These are phyloP conservation scores for Bovichtus diacanthus DNA, from an alignment of 2,797 vertebrate species.

Conservation along the genomic window DNA sequence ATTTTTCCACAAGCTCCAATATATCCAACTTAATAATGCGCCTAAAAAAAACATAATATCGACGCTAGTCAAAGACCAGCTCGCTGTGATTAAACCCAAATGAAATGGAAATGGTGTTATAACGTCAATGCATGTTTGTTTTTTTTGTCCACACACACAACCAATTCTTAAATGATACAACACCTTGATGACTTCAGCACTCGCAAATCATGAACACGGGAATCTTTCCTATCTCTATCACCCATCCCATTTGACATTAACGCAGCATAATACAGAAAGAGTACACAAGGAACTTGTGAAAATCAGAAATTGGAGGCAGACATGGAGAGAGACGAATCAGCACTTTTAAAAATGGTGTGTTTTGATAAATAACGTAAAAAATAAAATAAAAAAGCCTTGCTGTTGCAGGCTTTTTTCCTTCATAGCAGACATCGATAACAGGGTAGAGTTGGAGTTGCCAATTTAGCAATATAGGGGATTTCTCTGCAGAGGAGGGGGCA, in stretches of 20 bases:
- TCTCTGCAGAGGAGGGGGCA: not conserved
- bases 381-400: no score
- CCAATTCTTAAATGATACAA: not conserved
- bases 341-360: not conserved
- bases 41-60: not conserved
- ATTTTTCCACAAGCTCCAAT: not conserved
- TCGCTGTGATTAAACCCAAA: not conserved
- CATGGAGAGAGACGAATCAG: not conserved
- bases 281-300: not conserved
- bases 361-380: slow-evolving; percentile 20
- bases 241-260: not conserved
- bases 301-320: not conserved
- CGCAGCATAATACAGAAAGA: not conserved
- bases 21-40: no score
- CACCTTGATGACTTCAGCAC: not conserved
- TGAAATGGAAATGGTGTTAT: not conserved
- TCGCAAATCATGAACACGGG: not conserved
- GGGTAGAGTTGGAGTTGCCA: not conserved
- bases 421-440: slow-evolving; percentile 10
- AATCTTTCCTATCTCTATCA: not conserved
- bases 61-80: not conserved
- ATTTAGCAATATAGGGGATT: slow-evolving; percentile 16
- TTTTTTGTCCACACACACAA: not conserved
- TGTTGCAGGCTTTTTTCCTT: slow-evolving; percentile 2
- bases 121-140: not conserved